Evolutionary conservation across 2,888 invertebrate genomes (phyloP), one percentile per base, ranked within the genome.

Genomic region (Lithosia quadra): DNA sequence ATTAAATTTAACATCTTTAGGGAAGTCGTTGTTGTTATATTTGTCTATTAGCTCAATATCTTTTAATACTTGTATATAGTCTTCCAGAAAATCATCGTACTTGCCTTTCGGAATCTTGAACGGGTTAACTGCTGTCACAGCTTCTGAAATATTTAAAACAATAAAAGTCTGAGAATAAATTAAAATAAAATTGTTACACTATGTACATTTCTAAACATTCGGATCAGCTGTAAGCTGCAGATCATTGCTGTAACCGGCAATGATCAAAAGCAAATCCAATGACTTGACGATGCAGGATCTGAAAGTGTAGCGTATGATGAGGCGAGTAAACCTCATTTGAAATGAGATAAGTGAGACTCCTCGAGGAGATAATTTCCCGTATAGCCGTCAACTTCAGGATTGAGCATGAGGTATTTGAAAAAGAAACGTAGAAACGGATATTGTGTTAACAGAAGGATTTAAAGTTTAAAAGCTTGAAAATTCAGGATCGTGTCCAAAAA

Each of bases 31-130:
- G 70, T 92, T 91, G 61, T 90, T 90, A 60, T 88, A 88, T 69
- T 88, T 88, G 69, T 93, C 86, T 22, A 90, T 80, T 64, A 92
- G 92, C 71, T 93, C 95, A 81, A 93, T 85, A 72, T 92, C 90
- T 24, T 91, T 86, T 24, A 96, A 89, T 78, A 96, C 95, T 0
- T 90, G 87, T 2, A 96, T 82, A 63, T 96, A 95, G 79, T 97
- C 88, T 39, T 84, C 80, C 71, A 88, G 75, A 65, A 88, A 88
- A 10, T 85, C 86, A 7, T 87, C 83, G 49, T 83, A 76, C 24
- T 81, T 63, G 11, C 84, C 83, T 39, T 81, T 78, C 4, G 88
- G 88, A 62, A 88, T 85, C 59, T 86, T 80, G 69, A 88, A 88
- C 0, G 88, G 88, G 69, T 84, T 87, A 9, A 88, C 80, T 0